Evolutionary conservation across 2,888 invertebrate species (phyloP).

Genomic region (Mesochorus sp.): DNA sequence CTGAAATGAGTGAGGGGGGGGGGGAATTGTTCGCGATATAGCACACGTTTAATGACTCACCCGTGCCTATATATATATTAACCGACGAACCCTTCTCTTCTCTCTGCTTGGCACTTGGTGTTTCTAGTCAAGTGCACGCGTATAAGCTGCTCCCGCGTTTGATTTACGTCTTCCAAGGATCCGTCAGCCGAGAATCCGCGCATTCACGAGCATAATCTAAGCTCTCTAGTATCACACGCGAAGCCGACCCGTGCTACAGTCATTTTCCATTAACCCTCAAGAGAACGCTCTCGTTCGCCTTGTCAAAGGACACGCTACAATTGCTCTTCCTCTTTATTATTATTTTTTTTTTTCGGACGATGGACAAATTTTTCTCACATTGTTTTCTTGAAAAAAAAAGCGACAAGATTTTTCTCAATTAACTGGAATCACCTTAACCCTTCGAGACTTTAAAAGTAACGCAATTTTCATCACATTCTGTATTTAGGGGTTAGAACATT

Average conservation of each 20-base stretch:
- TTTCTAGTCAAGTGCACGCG: slow-evolving; percentile 76
- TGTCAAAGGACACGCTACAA: not conserved
- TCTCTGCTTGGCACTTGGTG: slow-evolving; percentile 65
- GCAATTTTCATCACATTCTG: too few species aligned
- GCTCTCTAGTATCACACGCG: too few species aligned
- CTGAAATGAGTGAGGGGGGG: slow-evolving; percentile 47
- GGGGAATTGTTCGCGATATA: slow-evolving; percentile 33
- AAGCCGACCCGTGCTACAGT: not conserved
- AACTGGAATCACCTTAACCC: too few species aligned
- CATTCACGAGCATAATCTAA: not conserved
- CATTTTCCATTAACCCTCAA: slow-evolving; percentile 36
- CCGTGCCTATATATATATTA: not conserved
- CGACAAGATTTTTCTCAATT: too few species aligned
- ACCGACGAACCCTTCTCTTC: slow-evolving; percentile 29
- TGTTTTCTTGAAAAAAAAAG: too few species aligned
- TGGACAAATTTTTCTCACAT: slow-evolving; percentile 10
- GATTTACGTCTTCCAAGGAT: slow-evolving; percentile 76
- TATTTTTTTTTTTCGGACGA: not conserved
- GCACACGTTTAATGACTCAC: slow-evolving; percentile 61
- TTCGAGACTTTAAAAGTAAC: too few species aligned
- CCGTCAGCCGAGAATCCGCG: slow-evolving; percentile 54
- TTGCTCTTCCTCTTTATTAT: not conserved
- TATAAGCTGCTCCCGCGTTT: slow-evolving; percentile 74
- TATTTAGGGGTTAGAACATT: too few species aligned
- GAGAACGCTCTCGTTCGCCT: not conserved